A percentile compares a stretch with the other conserved stretches of the same genome.
phyloP scores from a whole-genome alignment of 2,888 invertebrate species.

The Sphaeridia pumilis region DNA sequence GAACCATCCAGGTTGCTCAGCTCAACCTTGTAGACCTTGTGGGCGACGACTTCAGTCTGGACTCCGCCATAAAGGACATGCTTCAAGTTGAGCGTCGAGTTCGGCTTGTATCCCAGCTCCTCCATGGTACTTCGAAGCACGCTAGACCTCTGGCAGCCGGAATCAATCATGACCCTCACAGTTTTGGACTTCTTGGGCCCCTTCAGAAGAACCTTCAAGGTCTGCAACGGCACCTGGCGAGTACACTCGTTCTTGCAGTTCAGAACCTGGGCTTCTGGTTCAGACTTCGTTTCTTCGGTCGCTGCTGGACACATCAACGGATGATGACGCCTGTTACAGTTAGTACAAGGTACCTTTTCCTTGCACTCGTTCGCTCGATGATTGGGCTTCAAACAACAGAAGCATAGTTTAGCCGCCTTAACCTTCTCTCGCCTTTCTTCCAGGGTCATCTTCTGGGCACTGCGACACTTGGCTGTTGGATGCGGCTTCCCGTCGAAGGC shows the following conservation, averaged over 20 bases:
- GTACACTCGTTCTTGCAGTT: neutral
- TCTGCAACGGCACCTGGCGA: neutral
- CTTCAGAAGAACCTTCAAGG: neutral
- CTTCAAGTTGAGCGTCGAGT: neutral
- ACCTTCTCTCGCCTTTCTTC: slow-evolving; percentile 1
- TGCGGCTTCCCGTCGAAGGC: slow-evolving; percentile 8
- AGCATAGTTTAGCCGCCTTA: slow-evolving; percentile 31
- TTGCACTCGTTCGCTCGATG: slow-evolving; percentile 31
- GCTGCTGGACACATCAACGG: slow-evolving; percentile 29
- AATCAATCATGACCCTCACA: neutral
- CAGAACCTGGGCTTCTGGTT: neutral
- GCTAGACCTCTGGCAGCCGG: neutral
- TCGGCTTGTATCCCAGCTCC: neutral
- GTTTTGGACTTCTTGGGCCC: neutral
- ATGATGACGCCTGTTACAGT: slow-evolving; percentile 31
- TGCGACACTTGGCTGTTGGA: neutral
- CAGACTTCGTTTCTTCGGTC: neutral
- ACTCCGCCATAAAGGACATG: neutral
- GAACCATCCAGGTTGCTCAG: neutral
- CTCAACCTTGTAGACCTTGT: neutral
- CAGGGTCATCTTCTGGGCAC: slow-evolving; percentile 9
- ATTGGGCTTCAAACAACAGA: slow-evolving; percentile 31
- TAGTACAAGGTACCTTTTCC: slow-evolving; percentile 26
- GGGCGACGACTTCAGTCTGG: neutral
- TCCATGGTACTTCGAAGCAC: neutral